phyloP scores from a whole-genome alignment of 2,888 invertebrate genomes.

The Drosophila basisetae region DNA sequence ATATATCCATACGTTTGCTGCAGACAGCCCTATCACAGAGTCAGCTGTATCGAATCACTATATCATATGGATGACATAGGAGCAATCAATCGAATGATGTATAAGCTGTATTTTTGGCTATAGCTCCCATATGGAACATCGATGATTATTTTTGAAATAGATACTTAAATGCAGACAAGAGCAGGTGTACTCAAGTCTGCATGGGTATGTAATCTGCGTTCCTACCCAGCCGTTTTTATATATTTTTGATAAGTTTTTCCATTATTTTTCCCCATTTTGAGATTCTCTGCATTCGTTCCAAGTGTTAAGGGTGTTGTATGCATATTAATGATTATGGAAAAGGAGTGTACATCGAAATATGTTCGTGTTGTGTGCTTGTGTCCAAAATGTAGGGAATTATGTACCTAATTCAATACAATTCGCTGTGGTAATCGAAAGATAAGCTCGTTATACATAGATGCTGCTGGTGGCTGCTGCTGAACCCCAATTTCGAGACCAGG shows the following conservation, averaged over 20 bases:
- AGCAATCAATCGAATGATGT: not conserved
- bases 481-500: conserved; percentile 44
- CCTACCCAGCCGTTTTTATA: not conserved
- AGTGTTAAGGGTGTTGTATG: not conserved
- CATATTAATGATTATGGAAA: conserved; percentile 6
- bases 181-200: not conserved
- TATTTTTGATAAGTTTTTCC: not conserved
- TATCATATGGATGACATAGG: no score
- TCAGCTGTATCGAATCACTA: no score
- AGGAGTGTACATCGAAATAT: conserved; percentile 8
- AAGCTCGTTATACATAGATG: conserved; percentile 45
- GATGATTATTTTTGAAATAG: not conserved
- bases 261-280: not conserved
- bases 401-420: conserved; percentile 75
- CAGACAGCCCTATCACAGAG: fast-evolving
- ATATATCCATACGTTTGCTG: not conserved
- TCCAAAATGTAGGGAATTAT: conserved; percentile 41
- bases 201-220: not conserved
- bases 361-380: not conserved
- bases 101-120: fast-evolving
- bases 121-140: not conserved
- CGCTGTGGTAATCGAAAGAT: conserved; percentile 79
- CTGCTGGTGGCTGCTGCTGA: conserved; percentile 40
- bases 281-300: not conserved
- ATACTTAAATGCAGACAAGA: not conserved